phyloP scores from a whole-genome alignment of 2,113 vertebrate genomes.

The Myocastor coypus region DNA sequence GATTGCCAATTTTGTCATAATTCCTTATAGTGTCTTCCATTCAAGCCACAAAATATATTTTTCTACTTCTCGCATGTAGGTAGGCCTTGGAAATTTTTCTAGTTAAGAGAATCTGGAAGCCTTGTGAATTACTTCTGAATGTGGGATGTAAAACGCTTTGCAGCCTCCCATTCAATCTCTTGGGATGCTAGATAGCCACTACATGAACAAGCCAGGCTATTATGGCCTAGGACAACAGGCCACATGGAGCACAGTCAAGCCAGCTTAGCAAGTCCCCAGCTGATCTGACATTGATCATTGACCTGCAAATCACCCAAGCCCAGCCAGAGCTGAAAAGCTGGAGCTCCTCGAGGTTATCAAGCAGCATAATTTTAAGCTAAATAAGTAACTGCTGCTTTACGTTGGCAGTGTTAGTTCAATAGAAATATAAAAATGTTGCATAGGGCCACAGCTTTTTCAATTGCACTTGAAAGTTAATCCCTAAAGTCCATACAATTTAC shows the following conservation, averaged over 20 bases:
- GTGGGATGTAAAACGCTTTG: background rate
- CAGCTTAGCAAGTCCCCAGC: background rate
- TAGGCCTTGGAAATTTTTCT: background rate
- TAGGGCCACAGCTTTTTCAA: background rate
- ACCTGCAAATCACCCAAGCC: background rate
- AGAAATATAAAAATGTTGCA: slow-evolving; percentile 22
- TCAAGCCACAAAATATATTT: slow-evolving; percentile 21
- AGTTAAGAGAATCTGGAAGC: background rate
- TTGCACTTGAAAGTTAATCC: background rate
- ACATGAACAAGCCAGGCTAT: background rate
- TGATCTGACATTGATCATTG: background rate
- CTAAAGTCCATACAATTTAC: background rate
- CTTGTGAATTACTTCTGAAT: background rate
- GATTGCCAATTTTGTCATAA: background rate
- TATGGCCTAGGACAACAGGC: background rate
- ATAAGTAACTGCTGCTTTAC: background rate
- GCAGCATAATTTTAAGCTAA: background rate
- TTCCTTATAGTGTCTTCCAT: background rate
- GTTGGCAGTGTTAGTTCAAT: background rate
- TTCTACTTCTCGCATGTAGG: background rate
- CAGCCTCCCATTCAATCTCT: background rate
- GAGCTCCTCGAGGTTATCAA: background rate
- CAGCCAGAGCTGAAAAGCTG: background rate
- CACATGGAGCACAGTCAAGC: background rate
- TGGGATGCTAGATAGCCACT: background rate